A percentile compares a stretch with the other conserved stretches of the same genome.
These are phyloP conservation scores for Benitochromis conjunctus DNA, from an alignment of 2,113 vertebrate genomes.

Conservation along the genomic window DNA sequence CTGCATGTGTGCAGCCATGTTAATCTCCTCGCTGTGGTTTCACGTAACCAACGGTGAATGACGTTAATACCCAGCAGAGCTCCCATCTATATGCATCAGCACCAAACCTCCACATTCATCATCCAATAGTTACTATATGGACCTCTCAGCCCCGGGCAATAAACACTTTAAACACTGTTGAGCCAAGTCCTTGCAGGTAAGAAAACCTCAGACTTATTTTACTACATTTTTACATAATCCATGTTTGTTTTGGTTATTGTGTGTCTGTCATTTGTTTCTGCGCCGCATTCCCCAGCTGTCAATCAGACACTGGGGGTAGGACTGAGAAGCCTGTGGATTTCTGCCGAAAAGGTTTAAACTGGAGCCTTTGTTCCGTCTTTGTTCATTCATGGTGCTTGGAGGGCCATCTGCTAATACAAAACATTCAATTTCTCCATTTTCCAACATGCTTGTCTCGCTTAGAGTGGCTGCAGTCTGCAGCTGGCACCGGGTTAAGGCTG, in stretches of 20 bases:
- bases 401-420: background rate
- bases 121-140: background rate
- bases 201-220: background rate
- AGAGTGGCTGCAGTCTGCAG: background rate
- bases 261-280: background rate
- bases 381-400: background rate
- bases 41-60: background rate
- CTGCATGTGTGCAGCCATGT: background rate
- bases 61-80: background rate
- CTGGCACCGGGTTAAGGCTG: background rate
- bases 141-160: background rate
- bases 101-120: slow-evolving; percentile 14
- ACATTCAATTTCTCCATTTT: background rate
- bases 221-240: background rate
- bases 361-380: background rate
- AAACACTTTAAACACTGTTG: background rate
- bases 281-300: background rate
- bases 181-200: background rate
- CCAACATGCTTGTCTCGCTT: background rate
- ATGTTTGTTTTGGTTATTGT: background rate
- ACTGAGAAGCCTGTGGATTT: background rate
- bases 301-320: background rate
- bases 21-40: background rate
- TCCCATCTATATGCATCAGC: background rate
- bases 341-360: background rate